phyloP scores from a whole-genome alignment of 2,888 invertebrate genomes.

The Aricia artaxerxes region DNA sequence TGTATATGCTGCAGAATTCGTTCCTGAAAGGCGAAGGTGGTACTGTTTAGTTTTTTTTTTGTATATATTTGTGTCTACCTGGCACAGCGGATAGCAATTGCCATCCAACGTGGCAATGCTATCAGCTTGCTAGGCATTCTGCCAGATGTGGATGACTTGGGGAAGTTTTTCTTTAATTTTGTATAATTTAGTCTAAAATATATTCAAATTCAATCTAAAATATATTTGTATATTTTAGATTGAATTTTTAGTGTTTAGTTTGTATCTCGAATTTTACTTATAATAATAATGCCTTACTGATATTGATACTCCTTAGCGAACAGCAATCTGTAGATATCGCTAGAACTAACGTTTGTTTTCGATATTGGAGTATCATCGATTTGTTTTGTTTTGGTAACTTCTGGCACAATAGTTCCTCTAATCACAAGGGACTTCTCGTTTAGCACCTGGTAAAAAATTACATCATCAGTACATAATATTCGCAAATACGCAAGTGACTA shows the following conservation, averaged over 20 bases:
- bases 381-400: neutral
- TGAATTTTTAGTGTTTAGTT: too few species aligned
- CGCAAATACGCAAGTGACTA: neutral
- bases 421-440: slow-evolving; percentile 3
- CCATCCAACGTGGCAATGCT: too few species aligned
- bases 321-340: slow-evolving; percentile 52
- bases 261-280: neutral
- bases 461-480: neutral
- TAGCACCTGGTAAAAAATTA: neutral
- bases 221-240: too few species aligned
- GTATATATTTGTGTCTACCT: too few species aligned
- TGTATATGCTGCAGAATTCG: slow-evolving; percentile 52
- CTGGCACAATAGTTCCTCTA: neutral
- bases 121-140: too few species aligned
- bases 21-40: slow-evolving; percentile 44
- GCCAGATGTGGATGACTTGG: too few species aligned
- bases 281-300: slow-evolving; percentile 44
- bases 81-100: too few species aligned
- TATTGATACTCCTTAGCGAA: slow-evolving; percentile 50
- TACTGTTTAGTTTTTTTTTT: too few species aligned
- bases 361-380: neutral
- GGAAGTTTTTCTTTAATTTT: too few species aligned
- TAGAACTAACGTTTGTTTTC: slow-evolving; percentile 39
- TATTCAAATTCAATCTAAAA: too few species aligned
- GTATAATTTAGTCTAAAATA: too few species aligned